Conservation (phyloP, 53 echinoderm and acorn worm species). For the Paracentrotus lividus region DNA sequence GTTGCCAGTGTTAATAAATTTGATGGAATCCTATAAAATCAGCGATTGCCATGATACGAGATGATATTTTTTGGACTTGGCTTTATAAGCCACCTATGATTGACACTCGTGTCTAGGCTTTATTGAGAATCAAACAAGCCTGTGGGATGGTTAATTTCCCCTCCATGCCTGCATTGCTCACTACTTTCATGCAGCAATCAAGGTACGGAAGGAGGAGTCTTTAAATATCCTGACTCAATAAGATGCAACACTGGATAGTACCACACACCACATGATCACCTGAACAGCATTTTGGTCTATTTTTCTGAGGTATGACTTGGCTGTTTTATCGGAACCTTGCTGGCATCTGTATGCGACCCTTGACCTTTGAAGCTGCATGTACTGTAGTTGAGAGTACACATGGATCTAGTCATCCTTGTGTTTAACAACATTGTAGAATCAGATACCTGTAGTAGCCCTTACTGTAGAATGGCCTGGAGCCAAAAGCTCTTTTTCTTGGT, state of each 20-base stretch:
- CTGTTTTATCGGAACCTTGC: background rate
- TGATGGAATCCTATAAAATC: background rate
- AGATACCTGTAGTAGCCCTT: background rate
- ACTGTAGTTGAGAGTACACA: too few relatives aligned
- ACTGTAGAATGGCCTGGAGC: slow-evolving; percentile 29
- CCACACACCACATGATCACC: too few relatives aligned
- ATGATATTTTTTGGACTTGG: too few relatives aligned
- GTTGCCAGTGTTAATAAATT: background rate
- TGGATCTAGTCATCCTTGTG: too few relatives aligned
- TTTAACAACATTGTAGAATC: background rate
- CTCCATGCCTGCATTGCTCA: background rate
- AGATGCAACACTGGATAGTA: too few relatives aligned
- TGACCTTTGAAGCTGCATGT: background rate
- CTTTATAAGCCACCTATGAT: background rate
- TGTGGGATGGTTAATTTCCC: background rate
- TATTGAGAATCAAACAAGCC: background rate
- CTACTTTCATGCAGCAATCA: background rate
- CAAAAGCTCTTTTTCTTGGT: background rate
- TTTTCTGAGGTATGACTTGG: background rate
- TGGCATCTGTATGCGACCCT: background rate
- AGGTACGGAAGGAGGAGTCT: too few relatives aligned
- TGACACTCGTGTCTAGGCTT: background rate
- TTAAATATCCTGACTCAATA: too few relatives aligned
- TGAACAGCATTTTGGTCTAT: background rate
- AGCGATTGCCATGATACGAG: too few relatives aligned